Base-by-base conservation (phyloP, 2,797 vertebrate species). In the Manis crassicaudata region DNA sequence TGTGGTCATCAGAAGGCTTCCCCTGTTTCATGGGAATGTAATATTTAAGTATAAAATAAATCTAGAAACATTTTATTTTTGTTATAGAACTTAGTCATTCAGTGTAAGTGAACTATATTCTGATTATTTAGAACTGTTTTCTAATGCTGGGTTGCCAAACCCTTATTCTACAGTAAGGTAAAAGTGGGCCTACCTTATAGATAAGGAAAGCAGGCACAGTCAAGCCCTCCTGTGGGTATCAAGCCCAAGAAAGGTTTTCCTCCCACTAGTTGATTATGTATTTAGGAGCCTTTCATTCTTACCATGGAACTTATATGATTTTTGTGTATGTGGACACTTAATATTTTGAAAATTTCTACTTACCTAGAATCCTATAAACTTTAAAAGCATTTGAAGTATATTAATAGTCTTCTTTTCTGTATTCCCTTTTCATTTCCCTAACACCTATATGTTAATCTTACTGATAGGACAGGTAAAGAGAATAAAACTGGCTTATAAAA, bases 401-500 rank as follows among this genome's bases (percentile, higher is more conserved):
- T 63, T 82, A 54, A 58, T 88, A 72, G 32, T 52, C 6, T 52
- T 72, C 35, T 56, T 97, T 97, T 80, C 88, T 46, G 72, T 77
- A 68, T 88, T 82, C 56, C 86, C 1, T 75, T 85, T 46, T 91
- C 81, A 93, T 65, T 77, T 32, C 5, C 32, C 32, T 92, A 94
- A 50, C 5, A 62, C n/a, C 17, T 82, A 0, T 80, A 29, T 82
- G 23, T 90, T 92, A 68, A 68, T 79, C 14, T 92, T 85, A 90
- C 9, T 85, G 54, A 72, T 81, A n/a, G 2, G 35, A n/a, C 32
- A 79, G 46, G 6, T 73, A 73, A 84, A 90, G 23, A 79, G 16
- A 80, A 46, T 93, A 88, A 95, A 97, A 72, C n/a, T 85, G 92
- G 25, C 40, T 87, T 89, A 43, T 77, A 88, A 84, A 91, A 73